Evolutionary conservation across 1,140 invertebrate genomes (phyloP).

Genomic region (Pseudomyrmex flavicornis): DNA sequence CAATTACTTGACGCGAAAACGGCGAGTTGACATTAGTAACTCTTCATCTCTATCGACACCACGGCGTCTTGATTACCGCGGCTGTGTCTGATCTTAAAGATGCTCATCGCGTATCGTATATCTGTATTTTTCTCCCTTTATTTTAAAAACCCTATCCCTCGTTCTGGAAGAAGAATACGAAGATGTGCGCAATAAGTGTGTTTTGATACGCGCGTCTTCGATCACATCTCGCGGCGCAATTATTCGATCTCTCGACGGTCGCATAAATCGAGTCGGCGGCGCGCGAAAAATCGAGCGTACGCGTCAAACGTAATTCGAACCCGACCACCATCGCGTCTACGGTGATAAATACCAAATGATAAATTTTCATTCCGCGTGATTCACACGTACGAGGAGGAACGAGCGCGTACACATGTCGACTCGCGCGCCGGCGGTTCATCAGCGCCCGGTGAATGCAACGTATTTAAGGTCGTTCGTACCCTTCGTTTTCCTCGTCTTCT

Average conservation of each 20-base stretch:
- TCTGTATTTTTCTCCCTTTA: too few relatives aligned
- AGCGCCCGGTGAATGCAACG: constrained; percentile 65
- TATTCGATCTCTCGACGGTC: constrained; percentile 51
- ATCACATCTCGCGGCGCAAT: constrained; percentile 54
- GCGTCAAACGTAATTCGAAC: constrained; percentile 37
- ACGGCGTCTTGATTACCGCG: constrained; percentile 43
- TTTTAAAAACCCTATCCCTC: too few relatives aligned
- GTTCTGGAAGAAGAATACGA: too few relatives aligned
- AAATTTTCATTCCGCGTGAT: constrained; percentile 76
- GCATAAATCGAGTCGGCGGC: constrained; percentile 60
- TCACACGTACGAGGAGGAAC: constrained; percentile 62
- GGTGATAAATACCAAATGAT: constrained; percentile 74
- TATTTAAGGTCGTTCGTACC: constrained; percentile 63
- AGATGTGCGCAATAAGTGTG: too few relatives aligned
- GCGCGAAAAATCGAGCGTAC: constrained; percentile 55
- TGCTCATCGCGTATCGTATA: too few relatives aligned
- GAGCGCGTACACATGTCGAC: constrained; percentile 16
- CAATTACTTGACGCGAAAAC: constrained; percentile 25
- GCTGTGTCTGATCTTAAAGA: constrained; percentile 56
- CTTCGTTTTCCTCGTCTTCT: neutral
- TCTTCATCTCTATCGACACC: constrained; percentile 38
- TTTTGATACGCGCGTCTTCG: constrained; percentile 46
- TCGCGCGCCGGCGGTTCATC: constrained; percentile 62
- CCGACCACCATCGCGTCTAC: constrained; percentile 59
- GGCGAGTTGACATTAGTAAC: constrained; percentile 37